Conservation (phyloP, 2,797 vertebrate species). For the Malacoraja senta region DNA sequence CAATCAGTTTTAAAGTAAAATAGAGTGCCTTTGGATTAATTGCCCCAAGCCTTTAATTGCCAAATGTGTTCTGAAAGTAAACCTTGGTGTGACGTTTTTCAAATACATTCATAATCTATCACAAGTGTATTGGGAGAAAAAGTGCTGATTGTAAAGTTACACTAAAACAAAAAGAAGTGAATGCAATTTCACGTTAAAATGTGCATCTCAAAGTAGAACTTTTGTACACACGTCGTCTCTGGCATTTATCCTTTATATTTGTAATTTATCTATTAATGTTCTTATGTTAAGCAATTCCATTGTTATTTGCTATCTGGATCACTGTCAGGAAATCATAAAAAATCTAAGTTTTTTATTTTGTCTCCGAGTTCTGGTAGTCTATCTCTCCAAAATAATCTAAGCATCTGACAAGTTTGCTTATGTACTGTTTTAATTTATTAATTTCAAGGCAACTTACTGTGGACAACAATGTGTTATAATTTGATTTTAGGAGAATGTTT, state of each 20-base stretch:
- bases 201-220: background rate
- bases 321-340: background rate
- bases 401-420: background rate
- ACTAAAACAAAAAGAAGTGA: background rate
- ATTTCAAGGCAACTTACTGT: background rate
- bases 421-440: background rate
- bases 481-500: constrained; percentile 6
- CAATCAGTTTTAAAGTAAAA: background rate
- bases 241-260: background rate
- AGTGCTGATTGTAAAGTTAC: background rate
- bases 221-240: background rate
- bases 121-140: background rate
- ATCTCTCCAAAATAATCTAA: background rate
- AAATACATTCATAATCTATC: background rate
- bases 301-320: background rate
- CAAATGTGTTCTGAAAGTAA: background rate
- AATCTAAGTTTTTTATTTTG: background rate
- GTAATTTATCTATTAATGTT: background rate
- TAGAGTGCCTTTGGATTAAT: too few relatives aligned
- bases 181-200: background rate
- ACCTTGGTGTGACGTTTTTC: too few relatives aligned
- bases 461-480: background rate
- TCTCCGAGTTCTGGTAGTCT: background rate
- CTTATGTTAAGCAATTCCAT: background rate
- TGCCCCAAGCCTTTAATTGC: background rate